These are phyloP conservation scores for Orientallactaga bullata DNA, from an alignment of 2,113 vertebrate species.

Conservation along the genomic window DNA sequence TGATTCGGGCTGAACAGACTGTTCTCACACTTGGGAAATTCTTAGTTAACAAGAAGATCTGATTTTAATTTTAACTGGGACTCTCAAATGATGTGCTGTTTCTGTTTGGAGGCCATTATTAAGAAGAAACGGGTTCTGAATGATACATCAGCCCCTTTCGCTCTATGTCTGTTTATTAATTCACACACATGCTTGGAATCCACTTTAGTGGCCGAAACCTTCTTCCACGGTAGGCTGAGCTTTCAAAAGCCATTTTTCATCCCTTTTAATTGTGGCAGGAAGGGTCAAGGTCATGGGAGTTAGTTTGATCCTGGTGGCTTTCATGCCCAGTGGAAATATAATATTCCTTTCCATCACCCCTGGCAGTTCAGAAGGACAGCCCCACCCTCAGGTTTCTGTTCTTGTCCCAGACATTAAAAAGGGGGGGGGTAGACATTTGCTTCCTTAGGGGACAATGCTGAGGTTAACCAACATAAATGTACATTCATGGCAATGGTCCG, in stretches of 20 bases:
- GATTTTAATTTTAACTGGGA: background rate
- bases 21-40: background rate
- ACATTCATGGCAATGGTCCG: background rate
- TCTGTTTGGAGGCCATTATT: background rate
- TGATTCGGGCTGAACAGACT: background rate
- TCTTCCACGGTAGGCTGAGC: background rate
- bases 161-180: background rate
- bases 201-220: background rate
- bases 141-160: background rate
- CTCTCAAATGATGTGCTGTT: background rate
- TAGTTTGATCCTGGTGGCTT: background rate
- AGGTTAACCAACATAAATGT: background rate
- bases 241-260: conserved; percentile 27
- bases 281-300: conserved; percentile 12
- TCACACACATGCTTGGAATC: background rate
- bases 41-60: background rate
- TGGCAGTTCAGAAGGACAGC: background rate
- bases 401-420: background rate
- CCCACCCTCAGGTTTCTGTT: background rate
- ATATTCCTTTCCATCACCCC: background rate
- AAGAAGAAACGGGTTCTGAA: conserved; percentile 1
- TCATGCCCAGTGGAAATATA: background rate
- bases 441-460: background rate
- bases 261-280: background rate
- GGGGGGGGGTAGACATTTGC: background rate